Evolutionary conservation across 1,140 invertebrate genomes (phyloP).

Genomic region (Teleopsis dalmanni): DNA sequence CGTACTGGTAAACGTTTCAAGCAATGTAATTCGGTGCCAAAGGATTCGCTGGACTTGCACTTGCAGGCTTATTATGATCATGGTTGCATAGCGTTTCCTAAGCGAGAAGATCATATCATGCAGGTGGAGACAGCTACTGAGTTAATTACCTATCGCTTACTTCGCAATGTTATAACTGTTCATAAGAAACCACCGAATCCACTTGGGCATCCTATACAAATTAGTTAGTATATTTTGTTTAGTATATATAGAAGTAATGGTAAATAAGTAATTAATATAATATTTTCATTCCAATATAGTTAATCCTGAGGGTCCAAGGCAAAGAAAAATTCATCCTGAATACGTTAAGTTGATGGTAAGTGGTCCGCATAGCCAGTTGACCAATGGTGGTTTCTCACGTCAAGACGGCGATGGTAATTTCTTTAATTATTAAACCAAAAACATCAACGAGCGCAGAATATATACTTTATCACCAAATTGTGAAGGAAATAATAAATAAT

Average conservation of each 20-base stretch:
- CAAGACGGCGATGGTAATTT: slow-evolving; percentile 56
- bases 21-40: slow-evolving; percentile 45
- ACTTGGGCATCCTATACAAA: slow-evolving; percentile 35
- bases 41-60: slow-evolving; percentile 55
- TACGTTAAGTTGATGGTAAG: slow-evolving; percentile 60
- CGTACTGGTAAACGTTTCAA: slow-evolving; percentile 48
- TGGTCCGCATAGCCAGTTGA: slow-evolving; percentile 56
- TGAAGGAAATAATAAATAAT: too few species aligned
- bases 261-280: neutral
- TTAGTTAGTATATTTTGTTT: slow-evolving; percentile 23
- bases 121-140: slow-evolving; percentile 50
- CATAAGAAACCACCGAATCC: slow-evolving; percentile 12
- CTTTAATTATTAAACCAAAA: slow-evolving; percentile 53
- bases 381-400: slow-evolving; percentile 58
- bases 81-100: slow-evolving; percentile 50
- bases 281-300: slow-evolving; percentile 8
- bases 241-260: neutral
- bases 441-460: too few species aligned
- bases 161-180: slow-evolving; percentile 51
- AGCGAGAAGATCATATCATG: slow-evolving; percentile 51
- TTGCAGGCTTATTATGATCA: slow-evolving; percentile 55
- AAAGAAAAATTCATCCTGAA: slow-evolving; percentile 51
- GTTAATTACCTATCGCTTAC: slow-evolving; percentile 47
- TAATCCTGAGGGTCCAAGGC: slow-evolving; percentile 55
- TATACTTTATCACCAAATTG: too few species aligned